Base-by-base conservation (phyloP, 2,797 vertebrate species). In the Mareca penelope region DNA sequence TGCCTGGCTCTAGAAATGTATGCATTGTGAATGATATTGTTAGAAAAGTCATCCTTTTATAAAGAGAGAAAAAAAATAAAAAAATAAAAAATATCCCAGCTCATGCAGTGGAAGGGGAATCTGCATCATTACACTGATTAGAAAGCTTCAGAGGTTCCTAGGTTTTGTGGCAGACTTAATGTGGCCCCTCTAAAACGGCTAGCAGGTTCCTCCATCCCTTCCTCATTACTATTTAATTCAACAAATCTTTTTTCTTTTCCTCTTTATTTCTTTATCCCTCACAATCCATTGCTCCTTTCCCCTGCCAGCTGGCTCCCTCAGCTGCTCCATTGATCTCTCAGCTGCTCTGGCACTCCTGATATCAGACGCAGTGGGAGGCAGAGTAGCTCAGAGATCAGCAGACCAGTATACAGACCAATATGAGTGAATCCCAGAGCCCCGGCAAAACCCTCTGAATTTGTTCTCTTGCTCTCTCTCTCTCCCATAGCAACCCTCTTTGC, bases 261-360 rank as follows among this genome's bases (percentile, higher is more conserved):
- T 77, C 50, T 95, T 95, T 88, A 90, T 94, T 96, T 96, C 93
- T 95, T 96, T 94, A 93, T 95, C 79, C 93, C 78, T 90, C 71
- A 42, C 80, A 92, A 93, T 93, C 92, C 87, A 89, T 85, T 94
- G 85, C 93, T 92, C 83, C 95, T 83, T 95, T 92, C 78, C 85
- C 39, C 75, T 94, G 87, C 91, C 96, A 96, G 94, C 94, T 97
- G 95, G 91, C 85, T 93, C 75, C 90, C 88, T 95, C 96, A 96
- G 93, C 91, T 96, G 94, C 89, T 96, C 56, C 90, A 96, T 92
- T 97, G 96, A 96, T 97, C 93, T 93, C 82, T 85, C 85, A 86
- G 90, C 87, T 75, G 76, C 85, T 89, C 85, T 89, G 90, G 75
- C 91, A 94, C 82, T 96, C 82, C 92, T 83, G 85, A 79, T 95